Evolutionary conservation across 2,797 vertebrate species (phyloP), one percentile per base, ranked within the genome.

Genomic region (Anomalospiza imberbis): DNA sequence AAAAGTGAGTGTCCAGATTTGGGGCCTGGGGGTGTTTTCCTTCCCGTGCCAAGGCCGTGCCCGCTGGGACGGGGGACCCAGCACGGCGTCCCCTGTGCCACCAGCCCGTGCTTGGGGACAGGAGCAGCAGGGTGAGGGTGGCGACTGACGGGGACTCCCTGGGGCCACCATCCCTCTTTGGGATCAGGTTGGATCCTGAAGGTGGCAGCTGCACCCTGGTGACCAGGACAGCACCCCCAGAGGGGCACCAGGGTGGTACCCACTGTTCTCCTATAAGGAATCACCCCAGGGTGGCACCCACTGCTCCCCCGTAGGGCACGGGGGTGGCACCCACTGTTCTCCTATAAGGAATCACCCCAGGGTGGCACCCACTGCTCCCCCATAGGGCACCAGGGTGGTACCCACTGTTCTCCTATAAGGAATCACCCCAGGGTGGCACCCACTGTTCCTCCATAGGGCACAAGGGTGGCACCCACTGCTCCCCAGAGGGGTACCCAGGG

Each of bases 121-220:
- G 48, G 11, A 9, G 55, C 57, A 25, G 47, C 62, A 36, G 40
- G 50, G 7, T 10, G 53, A 5, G 19, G 20, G 67, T 7, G 48
- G 34, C 14, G 1, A 1, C 13, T 13, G 22, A 0, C 5, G 13
- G 19, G 28, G 11, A 3, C 19, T 11, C 50, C 12, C 22, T 2
- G 6, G 29, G 18, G 12, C 29, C n/a, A 15, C n/a, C 13, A 21
- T 3, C 50, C 47, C 16, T 26, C 3, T 11, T 22, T 45, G 60
- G 53, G 25, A 2, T 7, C 28, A 1, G 7, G 4, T 21, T 10
- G 34, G 20, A 44, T 18, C 28, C 53, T 55, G 45, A 47, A 13
- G 18, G 17, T 4, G 28, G 26, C 47, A 9, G 21, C 36, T 21
- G 50, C 51, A 32, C 54, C 60, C 55, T 54, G 31, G 28, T 3